Evolutionary conservation across 2,113 vertebrate genomes (phyloP).

Genomic region (Dendrocopos noguchii): DNA sequence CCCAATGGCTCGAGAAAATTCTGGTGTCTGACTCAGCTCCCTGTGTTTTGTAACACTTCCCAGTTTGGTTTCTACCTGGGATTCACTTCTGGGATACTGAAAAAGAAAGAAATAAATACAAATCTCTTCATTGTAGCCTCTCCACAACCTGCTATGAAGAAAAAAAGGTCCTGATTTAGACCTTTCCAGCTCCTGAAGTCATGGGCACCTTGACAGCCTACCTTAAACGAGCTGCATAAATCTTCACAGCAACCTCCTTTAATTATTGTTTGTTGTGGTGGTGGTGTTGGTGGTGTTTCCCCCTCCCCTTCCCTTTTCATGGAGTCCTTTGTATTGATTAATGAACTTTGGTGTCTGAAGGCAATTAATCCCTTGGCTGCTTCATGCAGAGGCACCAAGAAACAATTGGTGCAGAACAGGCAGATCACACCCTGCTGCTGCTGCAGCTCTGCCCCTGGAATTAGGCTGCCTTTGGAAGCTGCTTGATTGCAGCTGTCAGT

Average conservation of each 20-base stretch:
- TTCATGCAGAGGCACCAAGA: background rate
- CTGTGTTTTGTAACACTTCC: background rate
- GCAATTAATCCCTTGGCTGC: constrained; percentile 24
- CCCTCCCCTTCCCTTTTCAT: background rate
- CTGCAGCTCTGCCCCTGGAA: constrained; percentile 5
- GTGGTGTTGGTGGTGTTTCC: too few relatives aligned
- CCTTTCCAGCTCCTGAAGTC: background rate
- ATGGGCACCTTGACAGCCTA: background rate
- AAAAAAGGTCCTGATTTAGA: background rate
- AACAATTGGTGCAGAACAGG: constrained; percentile 40
- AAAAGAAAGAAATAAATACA: background rate
- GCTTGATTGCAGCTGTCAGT: constrained; percentile 46
- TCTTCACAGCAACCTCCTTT: background rate
- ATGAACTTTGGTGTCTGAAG: background rate
- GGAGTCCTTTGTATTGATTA: background rate
- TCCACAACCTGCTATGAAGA: fast-evolving
- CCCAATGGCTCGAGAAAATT: background rate
- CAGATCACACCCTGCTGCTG: constrained; percentile 20
- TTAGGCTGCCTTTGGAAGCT: constrained; percentile 1
- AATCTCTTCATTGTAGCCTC: background rate
- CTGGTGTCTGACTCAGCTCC: constrained; percentile 29
- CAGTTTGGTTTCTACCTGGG: background rate
- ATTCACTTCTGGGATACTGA: background rate
- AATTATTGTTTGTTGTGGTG: too few relatives aligned
- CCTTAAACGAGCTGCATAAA: background rate